Evolutionary conservation across 2,113 vertebrate species (phyloP), one percentile per base, ranked within the genome.

Genomic region (Riparia riparia): DNA sequence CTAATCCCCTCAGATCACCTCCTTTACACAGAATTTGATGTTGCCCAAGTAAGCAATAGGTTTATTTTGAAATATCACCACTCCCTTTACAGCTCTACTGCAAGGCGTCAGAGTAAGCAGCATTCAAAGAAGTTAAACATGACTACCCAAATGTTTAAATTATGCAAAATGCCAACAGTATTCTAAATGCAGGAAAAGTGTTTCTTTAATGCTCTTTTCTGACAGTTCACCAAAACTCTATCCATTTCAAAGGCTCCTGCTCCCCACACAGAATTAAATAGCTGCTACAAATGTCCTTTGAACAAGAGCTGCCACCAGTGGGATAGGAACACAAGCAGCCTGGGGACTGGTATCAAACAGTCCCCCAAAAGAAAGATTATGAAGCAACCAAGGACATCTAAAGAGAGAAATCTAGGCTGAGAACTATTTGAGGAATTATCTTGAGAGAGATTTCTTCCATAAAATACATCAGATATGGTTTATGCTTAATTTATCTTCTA

Each of bases 231-330:
- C 88, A 93, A 42, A 92, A 96, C 54, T 82, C 39, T 63, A 94
- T 82, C 74, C 44, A 88, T 95, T 95, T 96, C 96, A 97, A 97
- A 96, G 82, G 88, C 76, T 95, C 95, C 68, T 94, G 32, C 72
- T 96, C 88, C 85, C 85, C 56, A 60, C 79, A 93, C 60, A 95
- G 92, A 93, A 93, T 93, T 93, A 94, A 96, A 92, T 15, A 96
- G 82, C 82, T 95, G 88, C 74, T 90, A 83, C 93, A 81, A 92
- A 93, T 49, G 76, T 94, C 69, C 88, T 97, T 97, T 97, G 96
- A 97, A 95, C 61, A 86, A 71, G 65, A 82, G 18, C 72, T 84
- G 49, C 60, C 76, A 79, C 81, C 82, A 92, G 82, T 79, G 65
- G 90, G 56, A 96, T 10, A 84, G 69, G 92, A 97, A 94, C 90